Conservation (phyloP, 2,888 invertebrate species). For the Hirtodrosophila alboralis region DNA sequence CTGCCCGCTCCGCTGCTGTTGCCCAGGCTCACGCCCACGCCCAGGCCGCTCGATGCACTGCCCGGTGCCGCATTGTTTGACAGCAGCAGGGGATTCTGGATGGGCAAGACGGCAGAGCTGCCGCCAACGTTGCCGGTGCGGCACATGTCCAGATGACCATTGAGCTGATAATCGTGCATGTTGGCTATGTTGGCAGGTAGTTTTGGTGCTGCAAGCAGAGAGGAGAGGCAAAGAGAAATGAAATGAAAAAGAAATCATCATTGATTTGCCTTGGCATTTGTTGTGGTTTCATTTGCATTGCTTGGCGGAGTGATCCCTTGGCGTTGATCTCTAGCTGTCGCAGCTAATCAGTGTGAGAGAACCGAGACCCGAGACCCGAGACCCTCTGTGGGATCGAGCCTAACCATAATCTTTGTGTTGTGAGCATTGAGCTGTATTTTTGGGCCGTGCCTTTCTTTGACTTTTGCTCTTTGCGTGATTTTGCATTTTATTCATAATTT, state of each 20-base stretch:
- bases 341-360: conserved; percentile 81
- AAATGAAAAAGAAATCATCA: conserved; percentile 44
- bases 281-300: conserved; percentile 51
- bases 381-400: conserved; percentile 19
- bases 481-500: conserved; percentile 80
- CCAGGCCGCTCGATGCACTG: conserved; percentile 46
- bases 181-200: conserved; percentile 85
- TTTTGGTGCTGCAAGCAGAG: conserved; percentile 87
- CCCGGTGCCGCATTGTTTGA: conserved; percentile 44
- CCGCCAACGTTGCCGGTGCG: conserved; percentile 68
- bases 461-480: conserved; percentile 74
- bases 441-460: conserved; percentile 65
- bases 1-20: conserved; percentile 80
- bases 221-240: conserved; percentile 15
- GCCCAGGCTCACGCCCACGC: conserved; percentile 79
- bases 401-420: conserved; percentile 43
- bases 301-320: conserved; percentile 62
- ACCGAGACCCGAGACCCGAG: conserved; percentile 14
- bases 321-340: conserved; percentile 82
- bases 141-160: conserved; percentile 82
- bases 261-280: conserved; percentile 47
- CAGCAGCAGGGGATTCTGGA: conserved; percentile 76
- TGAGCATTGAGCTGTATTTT: conserved; percentile 43
- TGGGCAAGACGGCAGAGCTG: conserved; percentile 58
- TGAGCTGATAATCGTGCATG: conserved; percentile 85